Conservation (phyloP, 1,140 invertebrate species). For the Diprion similis region DNA sequence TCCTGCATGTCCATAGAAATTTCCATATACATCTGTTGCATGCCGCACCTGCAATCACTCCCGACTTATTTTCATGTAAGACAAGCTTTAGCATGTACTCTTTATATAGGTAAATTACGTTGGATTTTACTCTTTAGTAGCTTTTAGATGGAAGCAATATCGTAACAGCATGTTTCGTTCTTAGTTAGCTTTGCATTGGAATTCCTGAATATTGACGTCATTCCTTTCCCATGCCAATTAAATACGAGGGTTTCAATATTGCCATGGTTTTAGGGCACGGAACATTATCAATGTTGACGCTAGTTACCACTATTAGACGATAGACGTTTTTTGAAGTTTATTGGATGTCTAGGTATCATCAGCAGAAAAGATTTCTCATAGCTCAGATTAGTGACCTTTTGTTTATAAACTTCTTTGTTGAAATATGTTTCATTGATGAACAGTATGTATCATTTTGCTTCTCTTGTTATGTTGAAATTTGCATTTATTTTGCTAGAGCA, state of each 20-base stretch:
- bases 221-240: neutral
- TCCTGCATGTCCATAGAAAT: neutral
- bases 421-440: slow-evolving; percentile 8
- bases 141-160: neutral
- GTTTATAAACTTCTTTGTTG: neutral
- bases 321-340: neutral
- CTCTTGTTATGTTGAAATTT: slow-evolving; percentile 41
- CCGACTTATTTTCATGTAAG: too few species aligned
- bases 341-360: neutral
- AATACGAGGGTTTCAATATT: neutral
- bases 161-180: neutral
- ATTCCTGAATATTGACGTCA: neutral
- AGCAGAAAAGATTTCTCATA: neutral
- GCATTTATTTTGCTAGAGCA: slow-evolving; percentile 47
- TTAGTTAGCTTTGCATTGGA: neutral
- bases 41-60: neutral
- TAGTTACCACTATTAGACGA: neutral
- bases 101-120: neutral
- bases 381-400: neutral
- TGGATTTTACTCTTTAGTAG: too few species aligned
- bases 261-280: slow-evolving; percentile 2
- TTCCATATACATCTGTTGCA: neutral
- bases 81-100: neutral
- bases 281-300: neutral
- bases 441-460: slow-evolving; percentile 37